These are phyloP conservation scores for Rhizoglyphus robini DNA, from an alignment of 1,140 invertebrate genomes.

Conservation along the genomic window DNA sequence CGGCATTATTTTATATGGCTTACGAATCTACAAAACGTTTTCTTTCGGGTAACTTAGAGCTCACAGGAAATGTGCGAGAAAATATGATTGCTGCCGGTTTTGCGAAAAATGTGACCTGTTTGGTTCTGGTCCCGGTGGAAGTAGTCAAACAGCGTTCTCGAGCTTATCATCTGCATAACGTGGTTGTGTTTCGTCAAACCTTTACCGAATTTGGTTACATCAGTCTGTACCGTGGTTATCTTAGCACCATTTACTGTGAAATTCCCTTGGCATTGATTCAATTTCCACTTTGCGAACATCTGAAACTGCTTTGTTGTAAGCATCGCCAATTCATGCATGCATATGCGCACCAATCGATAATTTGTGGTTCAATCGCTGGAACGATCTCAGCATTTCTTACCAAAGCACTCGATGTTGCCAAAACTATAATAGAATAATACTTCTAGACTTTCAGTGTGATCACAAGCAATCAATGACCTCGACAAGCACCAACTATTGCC, in stretches of 20 bases:
- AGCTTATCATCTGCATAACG: slow-evolving; percentile 40
- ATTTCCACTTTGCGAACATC: slow-evolving; percentile 83
- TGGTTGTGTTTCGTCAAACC: slow-evolving; percentile 47
- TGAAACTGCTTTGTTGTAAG: slow-evolving; percentile 45
- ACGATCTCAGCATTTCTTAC: slow-evolving; percentile 65
- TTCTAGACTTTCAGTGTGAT: slow-evolving; percentile 38
- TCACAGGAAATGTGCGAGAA: too few relatives aligned
- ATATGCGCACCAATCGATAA: slow-evolving; percentile 51
- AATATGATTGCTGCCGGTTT: background rate
- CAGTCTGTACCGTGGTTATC: slow-evolving; percentile 79
- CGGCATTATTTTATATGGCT: slow-evolving; percentile 79
- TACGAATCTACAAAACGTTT: slow-evolving; percentile 65
- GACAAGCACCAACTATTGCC: background rate
- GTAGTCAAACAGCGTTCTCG: slow-evolving; percentile 88
- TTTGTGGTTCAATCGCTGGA: slow-evolving; percentile 70
- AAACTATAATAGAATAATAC: slow-evolving; percentile 92
- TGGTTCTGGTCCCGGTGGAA: slow-evolving; percentile 81
- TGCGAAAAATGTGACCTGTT: slow-evolving; percentile 48
- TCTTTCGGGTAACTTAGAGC: slow-evolving; percentile 50
- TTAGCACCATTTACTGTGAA: slow-evolving; percentile 74
- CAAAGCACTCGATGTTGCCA: slow-evolving; percentile 89
- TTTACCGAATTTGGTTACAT: slow-evolving; percentile 43
- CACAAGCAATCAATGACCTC: too few relatives aligned
- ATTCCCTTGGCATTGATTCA: slow-evolving; percentile 91
- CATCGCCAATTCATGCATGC: background rate